A percentile compares a stretch with the other conserved stretches of the same genome.
Evolutionary conservation across 1,140 invertebrate species (phyloP).

Genomic region (Thaumatotibia leucotreta): DNA sequence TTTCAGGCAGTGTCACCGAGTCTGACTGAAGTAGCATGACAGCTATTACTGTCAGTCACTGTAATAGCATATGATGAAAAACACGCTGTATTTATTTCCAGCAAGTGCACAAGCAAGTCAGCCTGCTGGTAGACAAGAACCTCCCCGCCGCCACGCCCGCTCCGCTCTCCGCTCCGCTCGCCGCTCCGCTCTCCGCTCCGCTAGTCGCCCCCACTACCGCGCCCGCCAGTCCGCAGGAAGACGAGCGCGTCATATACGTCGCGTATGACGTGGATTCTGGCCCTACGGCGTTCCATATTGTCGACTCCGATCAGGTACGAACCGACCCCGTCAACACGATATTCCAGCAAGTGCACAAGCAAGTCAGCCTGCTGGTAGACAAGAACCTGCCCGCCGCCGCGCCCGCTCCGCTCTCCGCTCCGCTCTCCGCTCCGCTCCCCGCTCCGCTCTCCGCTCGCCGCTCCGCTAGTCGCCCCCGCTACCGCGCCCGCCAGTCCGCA

Average conservation of each 20-base stretch:
- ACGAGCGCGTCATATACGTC: conserved; percentile 3
- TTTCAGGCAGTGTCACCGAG: too few relatives aligned
- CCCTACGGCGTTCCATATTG: background rate
- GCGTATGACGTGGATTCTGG: background rate
- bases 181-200: background rate
- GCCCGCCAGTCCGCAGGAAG: background rate
- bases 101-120: conserved; percentile 8
- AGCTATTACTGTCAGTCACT: too few relatives aligned
- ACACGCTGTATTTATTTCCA: too few relatives aligned
- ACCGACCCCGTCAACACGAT: background rate
- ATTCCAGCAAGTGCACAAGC: conserved; percentile 35
- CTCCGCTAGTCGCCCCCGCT: too few relatives aligned
- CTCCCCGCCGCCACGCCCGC: background rate
- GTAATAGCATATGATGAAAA: too few relatives aligned
- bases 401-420: too few relatives aligned
- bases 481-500: too few relatives aligned
- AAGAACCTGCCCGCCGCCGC: conserved; percentile 32
- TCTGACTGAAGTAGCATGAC: too few relatives aligned
- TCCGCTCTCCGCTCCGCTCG: background rate
- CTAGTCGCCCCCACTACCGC: background rate
- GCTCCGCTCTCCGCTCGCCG: too few relatives aligned
- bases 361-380: conserved; percentile 42
- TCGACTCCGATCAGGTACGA: background rate
- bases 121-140: background rate
- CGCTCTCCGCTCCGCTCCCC: too few relatives aligned